These are phyloP conservation scores for Mythimna vitellina DNA, from an alignment of 2,888 invertebrate species.

Conservation along the genomic window DNA sequence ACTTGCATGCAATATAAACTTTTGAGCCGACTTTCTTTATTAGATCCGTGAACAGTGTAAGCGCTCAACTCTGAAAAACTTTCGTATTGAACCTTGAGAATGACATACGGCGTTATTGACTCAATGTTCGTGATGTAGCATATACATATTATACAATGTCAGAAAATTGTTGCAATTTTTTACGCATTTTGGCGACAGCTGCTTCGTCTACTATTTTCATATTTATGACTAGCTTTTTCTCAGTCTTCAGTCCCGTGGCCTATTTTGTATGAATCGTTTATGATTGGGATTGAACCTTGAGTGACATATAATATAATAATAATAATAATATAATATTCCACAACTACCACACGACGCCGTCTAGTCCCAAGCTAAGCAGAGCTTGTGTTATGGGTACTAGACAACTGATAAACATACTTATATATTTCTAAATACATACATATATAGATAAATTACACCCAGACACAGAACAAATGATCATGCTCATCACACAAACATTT, in stretches of 20 bases:
- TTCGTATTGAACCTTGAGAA: slow-evolving; percentile 14
- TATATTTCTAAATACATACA: too few species aligned
- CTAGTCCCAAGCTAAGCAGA: too few species aligned
- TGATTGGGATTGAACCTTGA: background rate
- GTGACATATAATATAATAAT: too few species aligned
- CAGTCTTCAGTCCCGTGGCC: background rate
- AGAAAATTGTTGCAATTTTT: slow-evolving; percentile 1
- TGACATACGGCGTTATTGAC: slow-evolving; percentile 41
- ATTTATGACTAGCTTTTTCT: background rate
- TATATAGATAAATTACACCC: too few species aligned
- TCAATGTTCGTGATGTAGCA: slow-evolving; percentile 15
- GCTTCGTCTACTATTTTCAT: background rate
- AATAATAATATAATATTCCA: too few species aligned
- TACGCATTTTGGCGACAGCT: slow-evolving; percentile 2
- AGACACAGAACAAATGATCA: too few species aligned
- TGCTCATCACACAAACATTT: too few species aligned
- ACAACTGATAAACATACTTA: too few species aligned
- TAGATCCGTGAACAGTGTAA: slow-evolving; percentile 36
- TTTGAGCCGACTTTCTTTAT: slow-evolving; percentile 42
- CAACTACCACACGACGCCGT: too few species aligned
- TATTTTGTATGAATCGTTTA: background rate
- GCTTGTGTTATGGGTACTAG: too few species aligned
- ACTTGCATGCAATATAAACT: slow-evolving; percentile 42
- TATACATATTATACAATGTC: slow-evolving; percentile 7
- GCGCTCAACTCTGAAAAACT: slow-evolving; percentile 30